phyloP scores from a whole-genome alignment of 1,140 invertebrate species.

The Melitaea cinxia region DNA sequence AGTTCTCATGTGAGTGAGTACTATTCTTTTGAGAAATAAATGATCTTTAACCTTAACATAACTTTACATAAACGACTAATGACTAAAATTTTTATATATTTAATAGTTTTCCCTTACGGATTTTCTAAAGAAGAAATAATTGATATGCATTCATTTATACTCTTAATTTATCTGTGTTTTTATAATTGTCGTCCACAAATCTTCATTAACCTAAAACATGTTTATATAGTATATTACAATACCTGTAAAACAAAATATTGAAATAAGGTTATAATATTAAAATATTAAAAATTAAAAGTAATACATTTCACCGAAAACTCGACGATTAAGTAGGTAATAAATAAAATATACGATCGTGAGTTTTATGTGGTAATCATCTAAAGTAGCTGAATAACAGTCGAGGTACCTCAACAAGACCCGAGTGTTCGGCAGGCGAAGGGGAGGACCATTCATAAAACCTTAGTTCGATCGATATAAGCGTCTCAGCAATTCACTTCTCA shows the following conservation, averaged over 20 bases:
- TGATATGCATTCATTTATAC: too few relatives aligned
- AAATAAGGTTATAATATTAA: background rate
- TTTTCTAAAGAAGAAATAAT: too few relatives aligned
- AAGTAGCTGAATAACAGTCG: conserved; percentile 30
- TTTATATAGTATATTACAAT: too few relatives aligned
- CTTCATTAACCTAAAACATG: too few relatives aligned
- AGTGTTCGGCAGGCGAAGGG: conserved; percentile 26
- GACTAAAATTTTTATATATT: too few relatives aligned
- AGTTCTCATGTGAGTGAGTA: too few relatives aligned
- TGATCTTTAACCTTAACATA: too few relatives aligned
- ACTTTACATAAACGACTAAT: too few relatives aligned
- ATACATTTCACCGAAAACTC: conserved; percentile 11
- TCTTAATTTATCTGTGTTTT: too few relatives aligned
- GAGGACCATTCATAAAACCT: conserved; percentile 71
- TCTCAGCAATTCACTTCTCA: conserved; percentile 46
- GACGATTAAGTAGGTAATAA: conserved; percentile 23
- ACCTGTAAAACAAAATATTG: background rate
- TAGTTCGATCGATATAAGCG: conserved; percentile 64
- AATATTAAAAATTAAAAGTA: background rate
- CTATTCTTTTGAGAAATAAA: too few relatives aligned
- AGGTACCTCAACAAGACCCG: conserved; percentile 24
- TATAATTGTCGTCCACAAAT: too few relatives aligned
- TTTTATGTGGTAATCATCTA: conserved; percentile 35
- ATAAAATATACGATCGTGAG: conserved; percentile 23
- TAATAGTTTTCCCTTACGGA: too few relatives aligned